Base-by-base conservation (phyloP, 2,888 invertebrate genomes). In the Colostygia pectinataria region DNA sequence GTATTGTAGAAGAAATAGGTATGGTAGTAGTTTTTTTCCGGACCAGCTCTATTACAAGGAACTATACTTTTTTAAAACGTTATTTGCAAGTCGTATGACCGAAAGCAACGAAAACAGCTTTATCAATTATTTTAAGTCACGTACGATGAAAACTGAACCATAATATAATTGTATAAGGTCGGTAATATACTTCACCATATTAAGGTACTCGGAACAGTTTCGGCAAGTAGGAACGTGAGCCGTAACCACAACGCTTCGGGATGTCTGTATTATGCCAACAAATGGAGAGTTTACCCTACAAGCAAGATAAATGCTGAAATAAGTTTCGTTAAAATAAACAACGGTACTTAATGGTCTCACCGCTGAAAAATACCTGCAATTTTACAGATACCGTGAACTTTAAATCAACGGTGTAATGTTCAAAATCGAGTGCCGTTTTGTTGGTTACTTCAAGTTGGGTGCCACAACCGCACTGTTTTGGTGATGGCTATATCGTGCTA, bases 221-320 rank as follows among this genome's bases (percentile, higher is more conserved):
- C 29, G 23, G 28, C 14, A 32, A 38, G 33, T 44, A 12, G 9
- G 13, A 13, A 29, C 39, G 47, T 36, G 29, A 10, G 9, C 13
- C 10, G 23, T 6, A 31, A 43, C 49, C 45, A 15, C 45, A 51
- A 23, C 24, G 27, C 32, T 31, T 41, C 27, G 31, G 10, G 10
- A 32, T 36, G 25, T 41, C 36, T 48, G 34, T 25, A 9, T 41
- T 36, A 37, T 25, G 31, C 47, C 36, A 48, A 41, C 47, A 37
- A 41, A 41, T 31, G 14, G 40, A 10, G 28, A 15, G 28, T 40
- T 33, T 34, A 34, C 27, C 33, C 27, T 25, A 31, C 33, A 18
- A 12, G 14, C 40, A 34, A 47, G 24, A 46, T 20, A 18, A 28
- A 40, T 15, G 28, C 29, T n/a, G n/a, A 28, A 29, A 39, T 46